phyloP scores from a whole-genome alignment of 2,113 vertebrate species.

The Atlantisia rogersi region DNA sequence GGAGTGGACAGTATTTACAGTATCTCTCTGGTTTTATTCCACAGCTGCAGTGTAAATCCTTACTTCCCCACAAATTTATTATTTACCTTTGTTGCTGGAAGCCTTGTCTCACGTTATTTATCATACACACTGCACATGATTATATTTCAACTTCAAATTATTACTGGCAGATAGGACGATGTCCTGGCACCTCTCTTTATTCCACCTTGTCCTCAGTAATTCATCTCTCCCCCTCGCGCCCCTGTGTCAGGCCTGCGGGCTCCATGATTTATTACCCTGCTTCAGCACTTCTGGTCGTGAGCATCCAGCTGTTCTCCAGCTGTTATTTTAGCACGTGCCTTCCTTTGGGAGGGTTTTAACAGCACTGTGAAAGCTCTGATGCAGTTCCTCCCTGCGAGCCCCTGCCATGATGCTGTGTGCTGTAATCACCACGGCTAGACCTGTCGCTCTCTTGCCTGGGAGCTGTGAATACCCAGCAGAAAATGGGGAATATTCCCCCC shows the following conservation, averaged over 20 bases:
- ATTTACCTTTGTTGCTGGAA: constrained; percentile 18
- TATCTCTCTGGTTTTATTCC: not conserved
- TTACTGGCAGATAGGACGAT: constrained; percentile 1
- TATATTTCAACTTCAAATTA: constrained; percentile 56
- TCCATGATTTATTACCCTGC: constrained; percentile 38
- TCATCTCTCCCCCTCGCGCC: constrained; percentile 32
- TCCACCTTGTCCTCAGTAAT: constrained; percentile 8
- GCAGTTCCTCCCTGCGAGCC: not conserved
- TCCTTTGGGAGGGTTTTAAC: constrained; percentile 8
- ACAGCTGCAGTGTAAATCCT: not conserved
- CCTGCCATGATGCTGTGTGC: not conserved
- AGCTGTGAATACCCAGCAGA: not conserved
- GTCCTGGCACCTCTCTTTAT: constrained; percentile 52
- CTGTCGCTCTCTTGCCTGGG: not conserved
- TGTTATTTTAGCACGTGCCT: not conserved
- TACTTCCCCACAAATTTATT: not conserved
- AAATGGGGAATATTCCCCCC: not conserved
- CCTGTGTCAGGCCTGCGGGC: not conserved
- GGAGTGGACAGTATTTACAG: not conserved
- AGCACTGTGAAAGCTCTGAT: not conserved
- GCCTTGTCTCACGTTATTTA: constrained; percentile 17
- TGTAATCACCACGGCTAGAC: not conserved
- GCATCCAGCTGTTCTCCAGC: constrained; percentile 29
- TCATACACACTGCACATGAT: constrained; percentile 18
- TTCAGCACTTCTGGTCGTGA: not conserved